Evolutionary conservation across 2,113 vertebrate genomes (phyloP).

Genomic region (Etheostoma cragini): DNA sequence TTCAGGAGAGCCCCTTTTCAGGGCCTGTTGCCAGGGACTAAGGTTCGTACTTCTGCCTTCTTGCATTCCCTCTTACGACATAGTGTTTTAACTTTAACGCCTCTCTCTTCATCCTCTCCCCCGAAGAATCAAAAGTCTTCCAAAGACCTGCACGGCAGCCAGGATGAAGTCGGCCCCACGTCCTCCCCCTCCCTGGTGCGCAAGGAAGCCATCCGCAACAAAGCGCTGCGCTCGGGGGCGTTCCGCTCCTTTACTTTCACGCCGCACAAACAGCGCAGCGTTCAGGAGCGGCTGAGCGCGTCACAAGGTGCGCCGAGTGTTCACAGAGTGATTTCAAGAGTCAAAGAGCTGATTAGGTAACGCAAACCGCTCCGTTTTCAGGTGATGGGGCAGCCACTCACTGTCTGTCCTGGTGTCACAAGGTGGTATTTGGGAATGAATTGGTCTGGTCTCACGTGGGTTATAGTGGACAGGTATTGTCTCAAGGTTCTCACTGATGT

Average conservation of each 20-base stretch:
- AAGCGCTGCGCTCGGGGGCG: constrained; percentile 92
- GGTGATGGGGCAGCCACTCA: constrained; percentile 52
- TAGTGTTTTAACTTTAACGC: background rate
- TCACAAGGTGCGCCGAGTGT: constrained; percentile 83
- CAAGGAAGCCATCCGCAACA: constrained; percentile 94
- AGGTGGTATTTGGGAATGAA: background rate
- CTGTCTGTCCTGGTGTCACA: constrained; percentile 51
- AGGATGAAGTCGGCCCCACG: constrained; percentile 83
- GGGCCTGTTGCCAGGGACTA: constrained; percentile 67
- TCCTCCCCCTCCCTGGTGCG: constrained; percentile 92
- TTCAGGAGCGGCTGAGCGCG: constrained; percentile 83
- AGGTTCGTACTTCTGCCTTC: constrained; percentile 72
- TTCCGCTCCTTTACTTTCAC: constrained; percentile 92
- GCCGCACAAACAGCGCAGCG: constrained; percentile 83
- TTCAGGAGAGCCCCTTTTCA: constrained; percentile 88
- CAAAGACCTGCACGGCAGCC: constrained; percentile 54
- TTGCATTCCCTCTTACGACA: too few species aligned
- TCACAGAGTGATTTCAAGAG: constrained; percentile 77
- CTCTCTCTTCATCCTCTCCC: background rate
- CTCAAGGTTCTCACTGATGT: background rate
- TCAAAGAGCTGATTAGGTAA: constrained; percentile 84
- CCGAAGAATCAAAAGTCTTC: constrained; percentile 54
- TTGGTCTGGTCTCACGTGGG: constrained; percentile 19
- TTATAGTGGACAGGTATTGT: background rate
- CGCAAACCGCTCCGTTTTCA: constrained; percentile 24